Base-by-base conservation (phyloP, 2,113 vertebrate species). In the Camelus bactrianus region DNA sequence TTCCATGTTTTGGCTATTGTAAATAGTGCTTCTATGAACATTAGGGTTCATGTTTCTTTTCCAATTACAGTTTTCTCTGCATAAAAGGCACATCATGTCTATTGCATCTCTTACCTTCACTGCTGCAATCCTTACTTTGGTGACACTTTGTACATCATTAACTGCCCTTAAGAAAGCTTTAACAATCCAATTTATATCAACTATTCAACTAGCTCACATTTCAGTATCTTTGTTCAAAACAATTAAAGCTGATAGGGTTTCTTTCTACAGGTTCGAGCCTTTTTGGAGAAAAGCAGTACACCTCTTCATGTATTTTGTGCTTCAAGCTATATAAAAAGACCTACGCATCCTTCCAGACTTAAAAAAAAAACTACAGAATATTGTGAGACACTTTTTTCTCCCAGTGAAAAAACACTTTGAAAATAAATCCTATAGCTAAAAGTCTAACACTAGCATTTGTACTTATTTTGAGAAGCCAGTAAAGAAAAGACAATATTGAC, bases 361-460 rank as follows among this genome's bases (percentile, higher is more conserved):
- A 81, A 50, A 93, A 89, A 94, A 96, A 9, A 83, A 85, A 38
- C 6, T 67, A 17, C 83, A 94, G 75, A 94, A 89, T 69, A 95
- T 35, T 88, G 28, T 54, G 56, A 85, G 58, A 19, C 1, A 77
- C 32, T 89, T 75, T 91, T 92, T 32, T 75, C 60, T 93, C 30
- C 52, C 95, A 81, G 80, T 95, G 35, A 60, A 92, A 97, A 95
- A 85, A 69, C 8, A 80, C 56, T 95, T 97, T 88, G 73, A 93
- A 97, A 97, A 96, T 64, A 96, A 83, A 95, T 56, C 81, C 28
- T 32, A 30, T 17, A 94, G 54, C 93, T 94, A 28, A 97, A 98
- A 95, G 69, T 89, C 42, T 76, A 94, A 73, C 56, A 58, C 6
- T 56, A 62, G 28, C 22, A 97, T 89, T 94, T 77, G 38, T 86